Base-by-base conservation (phyloP, 2,113 vertebrate species). In the Corythaixoides concolor region DNA sequence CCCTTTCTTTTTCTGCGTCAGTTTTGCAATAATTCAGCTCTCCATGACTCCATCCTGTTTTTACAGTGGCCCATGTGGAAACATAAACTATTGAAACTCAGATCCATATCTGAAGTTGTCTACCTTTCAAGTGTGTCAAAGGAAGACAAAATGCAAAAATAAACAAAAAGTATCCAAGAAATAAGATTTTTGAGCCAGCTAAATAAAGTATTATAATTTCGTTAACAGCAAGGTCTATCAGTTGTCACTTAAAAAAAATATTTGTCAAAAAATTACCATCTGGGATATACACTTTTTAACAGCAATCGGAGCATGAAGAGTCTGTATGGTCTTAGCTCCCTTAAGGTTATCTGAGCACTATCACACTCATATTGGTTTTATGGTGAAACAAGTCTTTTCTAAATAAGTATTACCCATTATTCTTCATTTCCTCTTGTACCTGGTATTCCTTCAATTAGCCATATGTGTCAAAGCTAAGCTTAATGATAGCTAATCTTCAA, bases 401-500 rank as follows among this genome's bases (percentile, higher is more conserved):
- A 75, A 49, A 27, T 50, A 67, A 45, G 72, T 50, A 77, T 85
- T 52, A 67, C 17, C 52, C 33, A 93, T 88, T 90, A 94, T 74
- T 96, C 79, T 90, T 94, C 7, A 89, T 86, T 92, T 96, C 80
- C 52, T 90, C 37, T 84, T 93, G 26, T 88, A 95, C 72, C 79
- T 72, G 33, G 7, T 83, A 75, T 90, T 96, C 52, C 37, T 94
- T 86, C 85, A 89, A 90, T 91, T 95, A 96, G 56, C 64, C 75
- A 67, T 33, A 55, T 62, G 26, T 94, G 79, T 88, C 92, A 95
- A 95, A 97, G 37, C 67, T 80, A 47, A 58, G 79, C 37, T 90
- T 84, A 94, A 93, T 80, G 93, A 91, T 59, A 92, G 72, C 72
- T 95, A 85, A 95, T 95, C 60, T 90, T 88, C 68, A 86, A 67